Evolutionary conservation across 2,888 invertebrate species (phyloP).

Genomic region (Hydrotaea diabolus): DNA sequence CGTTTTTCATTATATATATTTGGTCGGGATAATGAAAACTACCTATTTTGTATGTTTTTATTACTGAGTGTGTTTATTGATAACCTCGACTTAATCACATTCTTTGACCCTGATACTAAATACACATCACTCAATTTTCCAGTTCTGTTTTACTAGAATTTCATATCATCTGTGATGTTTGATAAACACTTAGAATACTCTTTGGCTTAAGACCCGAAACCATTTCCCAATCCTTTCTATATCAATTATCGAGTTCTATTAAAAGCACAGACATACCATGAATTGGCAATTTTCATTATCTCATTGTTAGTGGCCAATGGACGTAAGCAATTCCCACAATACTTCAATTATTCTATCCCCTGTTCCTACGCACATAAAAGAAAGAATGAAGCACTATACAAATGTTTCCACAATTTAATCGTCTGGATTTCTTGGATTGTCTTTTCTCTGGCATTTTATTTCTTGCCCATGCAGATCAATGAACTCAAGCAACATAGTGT

Average conservation of each 20-base stretch:
- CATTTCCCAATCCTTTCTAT: not conserved
- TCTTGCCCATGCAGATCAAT: not conserved
- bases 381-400: not conserved
- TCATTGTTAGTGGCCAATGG: not conserved
- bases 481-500: not conserved
- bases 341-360: constrained; percentile 5
- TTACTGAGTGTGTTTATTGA: no score
- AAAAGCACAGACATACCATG: constrained; percentile 5
- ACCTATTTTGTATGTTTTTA: no score
- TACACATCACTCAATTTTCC: no score
- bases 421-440: not conserved
- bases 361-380: not conserved
- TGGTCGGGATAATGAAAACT: no score
- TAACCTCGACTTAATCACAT: no score
- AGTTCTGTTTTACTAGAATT: no score
- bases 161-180: no score
- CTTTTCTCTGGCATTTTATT: not conserved
- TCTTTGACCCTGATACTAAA: no score
- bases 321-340: constrained; percentile 1
- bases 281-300: constrained; percentile 9
- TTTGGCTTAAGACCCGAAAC: not conserved
- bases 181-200: no score
- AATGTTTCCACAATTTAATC: constrained; percentile 26
- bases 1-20: no score
- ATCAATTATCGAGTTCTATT: not conserved